Evolutionary conservation across 2,113 vertebrate genomes (phyloP).

Genomic region (Rafetus swinhoei): DNA sequence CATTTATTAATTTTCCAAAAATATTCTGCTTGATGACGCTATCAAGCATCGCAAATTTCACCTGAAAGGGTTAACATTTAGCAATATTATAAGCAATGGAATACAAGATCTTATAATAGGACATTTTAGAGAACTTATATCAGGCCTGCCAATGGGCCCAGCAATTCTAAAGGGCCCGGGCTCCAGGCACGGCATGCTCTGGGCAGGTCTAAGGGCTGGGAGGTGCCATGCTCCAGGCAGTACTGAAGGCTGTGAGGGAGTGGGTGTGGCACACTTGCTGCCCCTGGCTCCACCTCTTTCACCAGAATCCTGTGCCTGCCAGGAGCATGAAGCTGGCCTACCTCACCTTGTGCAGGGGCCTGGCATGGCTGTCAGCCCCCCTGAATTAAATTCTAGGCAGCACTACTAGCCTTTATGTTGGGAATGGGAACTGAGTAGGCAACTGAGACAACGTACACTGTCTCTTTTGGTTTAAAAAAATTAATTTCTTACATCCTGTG

Average conservation of each 20-base stretch:
- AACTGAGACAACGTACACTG: conserved; percentile 19
- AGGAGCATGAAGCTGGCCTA: no score
- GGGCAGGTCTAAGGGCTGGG: no score
- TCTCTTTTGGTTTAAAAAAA: conserved; percentile 53
- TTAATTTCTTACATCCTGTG: conserved; percentile 91
- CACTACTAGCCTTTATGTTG: conserved; percentile 48
- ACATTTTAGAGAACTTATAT: neutral
- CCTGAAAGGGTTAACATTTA: neutral
- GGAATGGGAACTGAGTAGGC: conserved; percentile 37
- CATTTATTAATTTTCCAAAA: neutral
- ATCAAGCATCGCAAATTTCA: neutral
- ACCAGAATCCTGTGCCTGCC: no score
- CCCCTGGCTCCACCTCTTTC: no score
- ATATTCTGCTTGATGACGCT: neutral
- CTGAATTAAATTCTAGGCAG: conserved; percentile 8
- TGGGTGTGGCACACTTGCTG: no score
- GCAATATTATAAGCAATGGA: neutral
- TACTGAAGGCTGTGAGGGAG: no score
- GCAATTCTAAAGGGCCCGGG: no score
- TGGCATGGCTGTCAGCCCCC: no score
- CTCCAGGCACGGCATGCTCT: no score
- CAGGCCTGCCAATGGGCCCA: no score
- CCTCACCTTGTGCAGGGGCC: no score
- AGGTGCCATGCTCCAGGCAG: no score
- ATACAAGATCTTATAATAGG: neutral